Evolutionary conservation across 2,797 vertebrate genomes (phyloP), one percentile per base, ranked within the genome.

Genomic region (Typhlichthys eigenmanni): DNA sequence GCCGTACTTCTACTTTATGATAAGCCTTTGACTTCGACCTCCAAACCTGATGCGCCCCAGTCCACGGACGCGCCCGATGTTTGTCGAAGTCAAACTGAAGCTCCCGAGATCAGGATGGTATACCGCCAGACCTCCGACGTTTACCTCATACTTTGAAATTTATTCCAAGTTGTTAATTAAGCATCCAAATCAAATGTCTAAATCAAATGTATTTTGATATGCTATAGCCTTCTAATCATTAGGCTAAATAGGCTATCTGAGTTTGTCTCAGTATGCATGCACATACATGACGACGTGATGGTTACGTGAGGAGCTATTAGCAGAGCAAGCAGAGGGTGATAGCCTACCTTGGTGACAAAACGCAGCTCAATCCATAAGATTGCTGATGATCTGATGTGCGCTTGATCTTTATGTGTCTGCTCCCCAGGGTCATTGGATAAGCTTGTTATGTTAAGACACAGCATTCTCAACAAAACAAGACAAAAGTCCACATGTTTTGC

Each of bases 351-450:
- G 17, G 19, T 45, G 60, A 34, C 57, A 74, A 81, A 19, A 81
- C 73, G 2, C 70, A 76, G 34, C 60, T 71, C 66, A 82, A 75
- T 78, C 67, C 76, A 57, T 55, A 52, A 80, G 54, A 81, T 60
- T 80, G 75, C 80, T 83, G 79, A 85, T 81, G 64, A 69, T 64
- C 19, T 66, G 74, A 58, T 67, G 58, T 78, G 78, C 1, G 11
- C 57, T 50, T n/a, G 10, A 52, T 51, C 13, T 57, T 63, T 48
- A 56, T 47, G 29, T 60, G 19, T 63, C 56, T 68, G 74, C 46
- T 59, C 3, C 0, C 8, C 54, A 50, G 51, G 16, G 19, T 19
- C 19, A 19, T 19, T 19, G 19, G 19, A 0, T 19, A 19, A 0
- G 19, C 24, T 24, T 24, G 24, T 4, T 24, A 24, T 24, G 3